Evolutionary conservation across 2,113 vertebrate genomes (phyloP).

Genomic region (Sylvicapra grimmia): DNA sequence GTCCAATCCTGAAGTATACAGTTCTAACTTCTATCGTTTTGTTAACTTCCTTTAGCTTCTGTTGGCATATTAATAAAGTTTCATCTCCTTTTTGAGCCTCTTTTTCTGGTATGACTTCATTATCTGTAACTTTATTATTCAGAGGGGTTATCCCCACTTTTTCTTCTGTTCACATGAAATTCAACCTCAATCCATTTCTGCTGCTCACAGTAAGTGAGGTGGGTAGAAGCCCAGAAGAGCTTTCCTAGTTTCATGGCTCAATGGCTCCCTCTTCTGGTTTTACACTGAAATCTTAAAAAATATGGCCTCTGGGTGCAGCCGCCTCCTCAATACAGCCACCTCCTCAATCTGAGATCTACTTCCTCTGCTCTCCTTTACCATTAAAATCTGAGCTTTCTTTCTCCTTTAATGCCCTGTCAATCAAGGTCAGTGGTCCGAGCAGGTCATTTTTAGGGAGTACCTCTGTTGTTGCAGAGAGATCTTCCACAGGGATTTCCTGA

Average conservation of each 20-base stretch:
- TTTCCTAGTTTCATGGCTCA: constrained; percentile 1
- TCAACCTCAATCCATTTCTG: neutral
- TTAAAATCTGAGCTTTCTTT: neutral
- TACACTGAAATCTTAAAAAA: constrained; percentile 15
- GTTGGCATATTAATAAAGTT: neutral
- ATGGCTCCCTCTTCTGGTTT: constrained; percentile 43
- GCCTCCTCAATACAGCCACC: neutral
- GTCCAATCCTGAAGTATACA: neutral
- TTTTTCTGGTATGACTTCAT: neutral
- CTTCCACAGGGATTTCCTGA: neutral
- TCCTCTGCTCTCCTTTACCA: neutral
- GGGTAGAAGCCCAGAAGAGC: neutral
- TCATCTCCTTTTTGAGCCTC: neutral
- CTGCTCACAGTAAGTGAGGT: neutral
- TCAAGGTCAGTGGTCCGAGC: neutral
- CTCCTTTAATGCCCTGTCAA: neutral
- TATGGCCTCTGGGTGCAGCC: neutral
- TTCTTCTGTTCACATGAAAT: neutral
- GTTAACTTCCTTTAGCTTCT: constrained; percentile 6
- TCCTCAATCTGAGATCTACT: neutral
- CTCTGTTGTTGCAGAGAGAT: neutral
- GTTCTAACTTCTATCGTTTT: neutral
- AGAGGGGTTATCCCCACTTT: neutral
- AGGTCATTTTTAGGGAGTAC: neutral
- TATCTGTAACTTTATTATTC: neutral